Evolutionary conservation across 2,113 vertebrate genomes (phyloP), one percentile per base, ranked within the genome.

Genomic region (Amblyopsis rosae): DNA sequence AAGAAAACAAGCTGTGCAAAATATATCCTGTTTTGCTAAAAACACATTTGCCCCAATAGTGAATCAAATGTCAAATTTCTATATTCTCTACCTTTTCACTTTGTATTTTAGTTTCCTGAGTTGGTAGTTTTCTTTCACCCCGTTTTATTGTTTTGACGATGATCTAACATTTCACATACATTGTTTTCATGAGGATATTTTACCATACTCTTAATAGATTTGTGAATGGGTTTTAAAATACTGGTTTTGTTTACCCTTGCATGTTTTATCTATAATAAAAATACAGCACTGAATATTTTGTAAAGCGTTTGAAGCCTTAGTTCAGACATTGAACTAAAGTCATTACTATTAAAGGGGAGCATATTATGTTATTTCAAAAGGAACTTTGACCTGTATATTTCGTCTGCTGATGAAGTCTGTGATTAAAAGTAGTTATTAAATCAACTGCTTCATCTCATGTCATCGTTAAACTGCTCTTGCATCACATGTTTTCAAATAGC

Each of bases 381-480:
- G 41, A 65, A 78, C 53, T 77, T 84, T 79, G 83, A 93, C 91
- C 91, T 95, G 90, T 94, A 92, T 93, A 90, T 94, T 94, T 94
- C 94, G 92, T 95, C 91, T 91, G 82, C 89, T 82, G 78, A 90
- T 86, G 32, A 86, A 86, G 73, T 77, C 56, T 89, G 88, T 88
- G 77, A 92, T 88, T 88, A 91, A 90, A 26, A 92, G 71, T 85
- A 77, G 78, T 82, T 65, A 79, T 70, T 78, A 73, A 51, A 32
- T 67, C 11, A 45, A 58, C 56, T 9, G 19, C 12, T 58, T 12
- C 6, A 19, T 56, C 13, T 2, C 2, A 16, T 74, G 12, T 64
- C 67, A 49, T 51, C 32, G 3, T 45, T 9, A 16, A 10, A 1
- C 8, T 6, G 17, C 15, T 32, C 47, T 68, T 76, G 35, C 60